A percentile compares a stretch with the other conserved stretches of the same genome.
phyloP scores from a whole-genome alignment of 2,113 vertebrate genomes.

The Myodes glareolus region DNA sequence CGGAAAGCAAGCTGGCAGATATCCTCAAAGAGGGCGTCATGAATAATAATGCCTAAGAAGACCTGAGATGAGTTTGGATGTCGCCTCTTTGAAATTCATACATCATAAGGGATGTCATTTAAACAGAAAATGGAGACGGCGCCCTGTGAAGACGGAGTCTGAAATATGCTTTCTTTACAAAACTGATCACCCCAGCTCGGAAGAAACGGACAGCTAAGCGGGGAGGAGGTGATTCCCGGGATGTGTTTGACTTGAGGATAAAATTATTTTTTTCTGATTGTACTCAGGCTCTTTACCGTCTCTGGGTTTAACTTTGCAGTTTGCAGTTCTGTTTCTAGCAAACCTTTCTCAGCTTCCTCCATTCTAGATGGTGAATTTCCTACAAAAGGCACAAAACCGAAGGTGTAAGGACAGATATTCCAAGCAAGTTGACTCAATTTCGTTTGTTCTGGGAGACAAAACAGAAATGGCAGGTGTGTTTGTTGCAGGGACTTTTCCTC shows the following conservation, averaged over 20 bases:
- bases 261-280: conserved; percentile 48
- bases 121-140: conserved; percentile 61
- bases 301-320: conserved; percentile 24
- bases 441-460: background rate
- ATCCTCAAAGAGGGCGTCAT: conserved; percentile 77
- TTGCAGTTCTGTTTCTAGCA: conserved; percentile 50
- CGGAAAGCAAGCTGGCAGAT: conserved; percentile 69
- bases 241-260: conserved; percentile 67
- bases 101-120: conserved; percentile 79
- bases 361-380: background rate
- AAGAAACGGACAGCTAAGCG: conserved; percentile 53
- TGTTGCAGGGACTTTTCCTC: background rate
- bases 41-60: conserved; percentile 83
- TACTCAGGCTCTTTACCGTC: background rate
- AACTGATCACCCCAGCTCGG: conserved; percentile 57
- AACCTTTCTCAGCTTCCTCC: conserved; percentile 6
- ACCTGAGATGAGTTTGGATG: conserved; percentile 73
- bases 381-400: background rate
- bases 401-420: background rate
- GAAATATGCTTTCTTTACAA: conserved; percentile 72
- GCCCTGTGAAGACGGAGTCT: conserved; percentile 68
- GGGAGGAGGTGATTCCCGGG: conserved; percentile 63
- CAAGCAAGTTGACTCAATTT: conserved; percentile 1
- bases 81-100: conserved; percentile 75
- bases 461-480: background rate